Conservation (phyloP, 2,797 vertebrate genomes). For the Gymnopithys bicolor region DNA sequence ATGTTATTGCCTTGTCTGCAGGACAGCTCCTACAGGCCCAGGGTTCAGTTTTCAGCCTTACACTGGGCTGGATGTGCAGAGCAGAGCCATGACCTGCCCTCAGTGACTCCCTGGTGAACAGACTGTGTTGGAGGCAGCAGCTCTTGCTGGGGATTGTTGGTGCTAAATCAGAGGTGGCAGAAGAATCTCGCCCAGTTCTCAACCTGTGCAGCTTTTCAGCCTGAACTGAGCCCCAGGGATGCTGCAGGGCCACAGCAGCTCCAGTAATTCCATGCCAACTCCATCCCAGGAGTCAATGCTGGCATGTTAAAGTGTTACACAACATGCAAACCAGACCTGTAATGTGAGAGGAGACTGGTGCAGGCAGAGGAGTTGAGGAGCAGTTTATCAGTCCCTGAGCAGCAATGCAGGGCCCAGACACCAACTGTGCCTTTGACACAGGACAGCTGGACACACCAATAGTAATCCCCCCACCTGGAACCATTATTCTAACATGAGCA, state of each 20-base stretch:
- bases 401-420: not conserved
- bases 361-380: not conserved
- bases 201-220: not conserved
- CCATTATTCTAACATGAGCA: not conserved
- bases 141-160: not conserved
- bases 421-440: not conserved
- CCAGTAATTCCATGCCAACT: not conserved
- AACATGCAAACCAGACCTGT: not conserved
- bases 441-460: not conserved
- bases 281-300: not conserved
- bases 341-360: not conserved
- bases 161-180: not conserved
- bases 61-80: not conserved
- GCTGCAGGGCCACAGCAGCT: not conserved
- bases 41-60: not conserved
- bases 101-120: not conserved
- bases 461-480: not conserved
- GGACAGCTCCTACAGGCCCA: not conserved
- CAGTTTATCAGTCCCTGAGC: not conserved
- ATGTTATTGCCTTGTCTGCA: rapidly evolving
- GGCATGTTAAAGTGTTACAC: not conserved
- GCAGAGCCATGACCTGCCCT: not conserved
- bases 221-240: not conserved
- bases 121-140: not conserved
- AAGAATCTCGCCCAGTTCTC: not conserved